Evolutionary conservation across 2,888 invertebrate species (phyloP).

Genomic region (Epinotia bilunana): DNA sequence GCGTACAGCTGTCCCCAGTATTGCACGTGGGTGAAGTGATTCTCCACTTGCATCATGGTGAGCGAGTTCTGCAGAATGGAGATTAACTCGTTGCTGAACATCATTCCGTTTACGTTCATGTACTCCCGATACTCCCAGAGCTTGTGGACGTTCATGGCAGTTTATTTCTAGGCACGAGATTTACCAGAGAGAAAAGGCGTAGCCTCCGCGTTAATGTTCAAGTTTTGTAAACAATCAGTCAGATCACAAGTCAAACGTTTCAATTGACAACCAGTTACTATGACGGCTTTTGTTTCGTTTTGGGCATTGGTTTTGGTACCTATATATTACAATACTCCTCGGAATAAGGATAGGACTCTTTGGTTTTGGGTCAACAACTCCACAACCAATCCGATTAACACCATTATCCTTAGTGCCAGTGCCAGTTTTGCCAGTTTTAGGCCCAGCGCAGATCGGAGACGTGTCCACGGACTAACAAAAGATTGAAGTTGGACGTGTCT

Average conservation of each 20-base stretch:
- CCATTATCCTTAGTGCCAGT: too few relatives aligned
- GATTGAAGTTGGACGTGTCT: too few relatives aligned
- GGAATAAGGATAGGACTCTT: too few relatives aligned
- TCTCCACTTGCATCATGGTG: constrained; percentile 91
- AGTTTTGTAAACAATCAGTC: not conserved
- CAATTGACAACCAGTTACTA: not conserved
- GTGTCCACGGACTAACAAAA: too few relatives aligned
- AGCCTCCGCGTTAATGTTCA: not conserved
- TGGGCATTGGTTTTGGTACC: too few relatives aligned
- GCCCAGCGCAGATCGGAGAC: too few relatives aligned
- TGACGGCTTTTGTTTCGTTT: constrained; percentile 2
- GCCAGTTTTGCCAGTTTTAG: too few relatives aligned
- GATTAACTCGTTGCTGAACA: constrained; percentile 89
- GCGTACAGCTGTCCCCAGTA: constrained; percentile 95
- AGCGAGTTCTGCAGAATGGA: constrained; percentile 90
- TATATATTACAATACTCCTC: too few relatives aligned
- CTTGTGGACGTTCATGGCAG: constrained; percentile 73
- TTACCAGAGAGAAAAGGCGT: not conserved
- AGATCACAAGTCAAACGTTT: not conserved
- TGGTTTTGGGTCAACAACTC: too few relatives aligned
- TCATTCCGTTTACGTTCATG: constrained; percentile 86
- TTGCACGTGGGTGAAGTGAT: constrained; percentile 91
- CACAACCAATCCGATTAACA: too few relatives aligned
- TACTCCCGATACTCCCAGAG: constrained; percentile 78
- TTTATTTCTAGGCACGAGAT: not conserved